Evolutionary conservation across 2,797 vertebrate species (phyloP), one percentile per base, ranked within the genome.

Genomic region (Simalia tracyae): DNA sequence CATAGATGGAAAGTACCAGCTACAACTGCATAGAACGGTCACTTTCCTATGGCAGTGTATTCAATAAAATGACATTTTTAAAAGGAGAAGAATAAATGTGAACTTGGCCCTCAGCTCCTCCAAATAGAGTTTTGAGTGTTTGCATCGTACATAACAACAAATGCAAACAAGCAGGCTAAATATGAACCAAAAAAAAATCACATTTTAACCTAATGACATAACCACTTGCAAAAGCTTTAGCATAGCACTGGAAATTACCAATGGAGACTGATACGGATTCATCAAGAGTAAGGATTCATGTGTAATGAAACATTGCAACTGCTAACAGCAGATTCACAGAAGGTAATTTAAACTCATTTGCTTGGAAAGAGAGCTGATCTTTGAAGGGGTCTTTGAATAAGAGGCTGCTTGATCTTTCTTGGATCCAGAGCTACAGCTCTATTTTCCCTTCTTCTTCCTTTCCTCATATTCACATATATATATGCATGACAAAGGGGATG

Each of bases 311-410:
- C 96, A 98, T 97, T 96, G 97, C 91, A 97, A 97, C 97, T 93
- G 97, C 97, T 97, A 97, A 97, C 97, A 97, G 96, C 96, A 96
- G 97, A 97, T 97, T 96, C 97, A 94, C 95, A 86, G 96, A 93
- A 95, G 95, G 97, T 98, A 97, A 98, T 98, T 98, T 97, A 97
- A 98, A 98, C 97, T 97, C 98, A 97, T 97, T 97, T 98, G 97
- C 97, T 98, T 98, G 97, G 97, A 97, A 97, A 98, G 97, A 97
- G 97, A 97, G 94, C 95, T 92, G 96, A 95, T 97, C 97, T 98
- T 98, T 98, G 97, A 98, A 98, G 97, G 97, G 97, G 96, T 97
- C 96, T 95, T 17, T 97, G 98, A 98, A 98, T 98, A 97, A 97
- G 97, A 98, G 98, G 94, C 97, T 96, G 96, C 97, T 97, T 97